phyloP scores from a whole-genome alignment of 2,888 invertebrate species.

The Drymonia ruficornis region DNA sequence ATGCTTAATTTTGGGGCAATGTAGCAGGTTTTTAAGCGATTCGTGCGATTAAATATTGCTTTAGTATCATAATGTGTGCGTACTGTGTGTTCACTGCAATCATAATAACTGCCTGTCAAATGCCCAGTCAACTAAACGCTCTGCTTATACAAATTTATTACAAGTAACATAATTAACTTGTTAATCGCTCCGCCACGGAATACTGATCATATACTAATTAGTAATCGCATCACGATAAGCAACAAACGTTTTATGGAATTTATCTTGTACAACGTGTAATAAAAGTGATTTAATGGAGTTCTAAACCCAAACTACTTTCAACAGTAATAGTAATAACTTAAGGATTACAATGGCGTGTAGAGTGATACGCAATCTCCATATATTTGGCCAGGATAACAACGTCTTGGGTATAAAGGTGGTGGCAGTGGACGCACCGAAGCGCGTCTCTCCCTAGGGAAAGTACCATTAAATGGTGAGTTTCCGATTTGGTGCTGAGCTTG shows the following conservation, averaged over 20 bases:
- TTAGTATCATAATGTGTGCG: background rate
- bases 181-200: slow-evolving; percentile 34
- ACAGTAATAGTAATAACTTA: background rate
- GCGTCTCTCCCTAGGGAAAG: slow-evolving; percentile 37
- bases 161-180: slow-evolving; percentile 22
- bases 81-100: background rate
- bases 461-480: slow-evolving; percentile 26
- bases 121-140: slow-evolving; percentile 8
- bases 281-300: background rate
- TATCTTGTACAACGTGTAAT: background rate
- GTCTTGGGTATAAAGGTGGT: slow-evolving; percentile 18
- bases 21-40: too few species aligned
- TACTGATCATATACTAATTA: slow-evolving; percentile 32
- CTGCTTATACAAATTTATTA: slow-evolving; percentile 19
- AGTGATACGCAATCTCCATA: background rate
- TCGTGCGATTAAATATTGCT: too few species aligned
- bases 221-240: slow-evolving; percentile 24
- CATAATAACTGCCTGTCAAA: background rate
- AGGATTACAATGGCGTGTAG: background rate
- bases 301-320: background rate
- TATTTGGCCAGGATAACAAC: background rate
- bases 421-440: slow-evolving; percentile 29
- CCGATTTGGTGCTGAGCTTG: slow-evolving; percentile 10
- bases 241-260: slow-evolving; percentile 20
- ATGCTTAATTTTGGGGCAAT: too few species aligned